Base-by-base conservation (phyloP, 1,140 invertebrate genomes). In the Ruditapes philippinarum region DNA sequence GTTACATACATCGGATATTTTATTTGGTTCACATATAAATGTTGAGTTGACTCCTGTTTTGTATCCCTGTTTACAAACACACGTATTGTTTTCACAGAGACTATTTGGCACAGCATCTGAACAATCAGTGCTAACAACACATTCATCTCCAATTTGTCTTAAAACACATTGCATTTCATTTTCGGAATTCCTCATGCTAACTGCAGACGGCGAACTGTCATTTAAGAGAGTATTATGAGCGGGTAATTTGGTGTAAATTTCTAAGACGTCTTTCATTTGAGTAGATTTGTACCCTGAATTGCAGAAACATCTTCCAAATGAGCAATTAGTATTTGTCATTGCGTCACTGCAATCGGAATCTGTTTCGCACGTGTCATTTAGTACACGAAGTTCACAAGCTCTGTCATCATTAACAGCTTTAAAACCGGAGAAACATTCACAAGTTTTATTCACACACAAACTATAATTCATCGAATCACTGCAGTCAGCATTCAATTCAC, bases 51-150 rank as follows among this genome's bases (percentile, higher is more conserved):
- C 49, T 31, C 38, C 45, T 12, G 14, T 36, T 17, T 86, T 79
- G 57, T 74, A 92, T 1, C 91, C 91, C 22, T 31, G 19, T 4
- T 36, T 36, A 60, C 91, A 92, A 31, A 25, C 54, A 38, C 91
- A 92, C 12, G 78, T 70, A 28, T 42, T 31, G 36, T 88, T 74
- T 31, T 28, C 25, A 89, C 91, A 92, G 1, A 65, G 22, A 68
- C 88, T 92, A 51, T 88, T 68, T 31, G 12, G 36, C 14, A 92
- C 73, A 38, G 91, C 62, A 38, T 81, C 70, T 0, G 19, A 73
- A 90, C 92, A 93, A 65, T 93, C 92, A 1, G 73, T 60, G 36
- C 89, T 60, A 22, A 90, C 49, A 17, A 22, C 12, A 81, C 92
- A 93, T 7, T 42, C 57, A 68, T 92, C 91, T 45, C 76, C 65